phyloP scores from a whole-genome alignment of 2,888 invertebrate genomes.

The Chaitophorus viminalis region DNA sequence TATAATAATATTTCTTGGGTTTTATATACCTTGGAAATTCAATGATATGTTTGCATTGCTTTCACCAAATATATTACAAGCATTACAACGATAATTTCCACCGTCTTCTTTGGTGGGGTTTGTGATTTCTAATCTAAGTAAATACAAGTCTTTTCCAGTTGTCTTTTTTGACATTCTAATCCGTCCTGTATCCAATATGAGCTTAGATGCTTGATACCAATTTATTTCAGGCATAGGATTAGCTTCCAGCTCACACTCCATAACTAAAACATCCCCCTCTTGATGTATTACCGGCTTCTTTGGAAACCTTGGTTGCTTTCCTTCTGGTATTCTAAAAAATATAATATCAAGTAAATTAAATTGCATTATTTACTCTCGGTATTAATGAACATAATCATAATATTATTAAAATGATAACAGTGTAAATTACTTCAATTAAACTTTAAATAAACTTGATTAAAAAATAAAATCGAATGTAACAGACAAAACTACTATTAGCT shows the following conservation, averaged over 20 bases:
- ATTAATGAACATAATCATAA: background rate
- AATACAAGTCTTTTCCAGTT: constrained; percentile 88
- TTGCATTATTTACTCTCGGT: background rate
- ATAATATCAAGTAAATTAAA: constrained; percentile 24
- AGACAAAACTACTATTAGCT: constrained; percentile 19
- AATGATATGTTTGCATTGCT: constrained; percentile 99
- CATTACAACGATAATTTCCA: constrained; percentile 98
- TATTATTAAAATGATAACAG: background rate
- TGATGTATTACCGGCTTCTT: constrained; percentile 96
- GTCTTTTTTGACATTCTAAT: constrained; percentile 92
- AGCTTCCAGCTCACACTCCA: constrained; percentile 96
- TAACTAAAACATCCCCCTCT: constrained; percentile 90
- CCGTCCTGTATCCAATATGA: constrained; percentile 84
- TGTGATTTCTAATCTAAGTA: constrained; percentile 91
- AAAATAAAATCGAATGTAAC: background rate
- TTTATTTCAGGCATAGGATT: constrained; percentile 94
- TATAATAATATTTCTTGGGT: constrained; percentile 27
- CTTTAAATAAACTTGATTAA: background rate
- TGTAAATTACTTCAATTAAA: background rate
- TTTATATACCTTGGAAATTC: constrained; percentile 93
- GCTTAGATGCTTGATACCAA: constrained; percentile 92
- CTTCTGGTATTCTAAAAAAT: constrained; percentile 86
- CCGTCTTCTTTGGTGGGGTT: constrained; percentile 97
- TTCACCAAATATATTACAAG: constrained; percentile 97
- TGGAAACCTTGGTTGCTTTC: constrained; percentile 94